Base-by-base conservation (phyloP, 2,113 vertebrate genomes). In the Oryzias celebensis region DNA sequence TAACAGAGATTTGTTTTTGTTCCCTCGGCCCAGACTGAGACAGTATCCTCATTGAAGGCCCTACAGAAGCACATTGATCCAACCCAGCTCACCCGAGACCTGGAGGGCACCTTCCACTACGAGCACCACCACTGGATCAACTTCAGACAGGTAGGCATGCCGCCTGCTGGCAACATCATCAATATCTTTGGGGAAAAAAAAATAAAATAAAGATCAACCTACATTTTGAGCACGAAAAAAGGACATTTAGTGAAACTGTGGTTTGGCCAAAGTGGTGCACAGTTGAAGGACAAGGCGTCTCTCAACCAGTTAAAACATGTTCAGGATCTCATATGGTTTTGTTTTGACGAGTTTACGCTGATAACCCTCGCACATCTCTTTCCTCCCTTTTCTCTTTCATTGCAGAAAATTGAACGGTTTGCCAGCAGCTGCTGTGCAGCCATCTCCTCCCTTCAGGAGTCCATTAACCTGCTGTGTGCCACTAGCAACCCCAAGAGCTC, bases 391-490 rank as follows among this genome's bases (percentile, higher is more conserved):
- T 51, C 41, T 24, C 18, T 56, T 62, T 8, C 71, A 23, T 65
- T 45, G 14, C 76, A 94, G 93, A 95, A 93, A 90, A 91, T 94
- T 20, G 93, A 94, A 57, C 83, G 88, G 5, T 95, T 94, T 75
- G 87, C 88, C 59, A 71, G 72, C 57, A 92, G 88, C 68, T 95
- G 94, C 56, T 83, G 83, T 13, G 68, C 71, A 0, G 92, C 94
- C 53, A 82, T 94, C 73, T 47, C 80, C 43, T 93, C 91, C 36
- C 91, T 95, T 7, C 91, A 88, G 44, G 85, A 82, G 43, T 92
- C 92, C 0, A 90, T 92, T 48, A 74, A 69, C 60, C 87, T 85
- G 4, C 84, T 95, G 63, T 90, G 75, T 22, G 65, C 71, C 74
- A 87, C 62, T 60, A 52, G 75, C 75, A 78, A 76, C 51, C 86